Conservation (phyloP, 2,888 invertebrate species). For the Hybos culiciformis region DNA sequence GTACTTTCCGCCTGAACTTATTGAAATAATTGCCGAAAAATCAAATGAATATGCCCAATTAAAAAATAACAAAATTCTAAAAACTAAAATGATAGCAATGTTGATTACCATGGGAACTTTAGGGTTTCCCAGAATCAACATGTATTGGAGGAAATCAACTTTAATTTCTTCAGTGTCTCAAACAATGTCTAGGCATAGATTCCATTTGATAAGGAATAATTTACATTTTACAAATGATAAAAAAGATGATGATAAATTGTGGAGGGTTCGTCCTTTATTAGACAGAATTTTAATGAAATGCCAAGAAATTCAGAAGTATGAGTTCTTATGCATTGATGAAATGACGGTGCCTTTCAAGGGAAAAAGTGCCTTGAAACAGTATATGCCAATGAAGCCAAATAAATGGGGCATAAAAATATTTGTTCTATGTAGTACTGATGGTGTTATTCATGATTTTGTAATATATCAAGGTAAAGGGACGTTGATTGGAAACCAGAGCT, state of each 20-base stretch:
- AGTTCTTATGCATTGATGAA: constrained; percentile 1
- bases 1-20: no score
- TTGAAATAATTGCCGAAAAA: no score
- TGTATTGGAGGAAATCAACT: no score
- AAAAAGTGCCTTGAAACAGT: neutral
- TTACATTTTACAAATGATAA: neutral
- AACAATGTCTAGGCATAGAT: no score
- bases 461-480: constrained; percentile 2
- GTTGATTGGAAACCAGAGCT: neutral
- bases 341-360: constrained; percentile 6
- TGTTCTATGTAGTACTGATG: constrained; percentile 3
- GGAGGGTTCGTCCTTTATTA: neutral
- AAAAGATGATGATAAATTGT: neutral
- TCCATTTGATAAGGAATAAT: neutral
- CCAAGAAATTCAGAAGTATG: neutral
- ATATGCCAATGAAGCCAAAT: constrained; percentile 4
- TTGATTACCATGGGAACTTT: no score
- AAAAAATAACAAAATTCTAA: no score
- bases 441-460: constrained; percentile 1
- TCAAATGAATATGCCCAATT: no score
- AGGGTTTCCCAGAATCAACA: no score
- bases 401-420: constrained; percentile 5
- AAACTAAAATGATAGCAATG: no score
- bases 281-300: neutral
- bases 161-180: no score